A percentile compares a stretch with the other conserved stretches of the same genome.
These are phyloP conservation scores for Mongoloraphidia duomilia DNA, from an alignment of 2,888 invertebrate species.

Conservation along the genomic window DNA sequence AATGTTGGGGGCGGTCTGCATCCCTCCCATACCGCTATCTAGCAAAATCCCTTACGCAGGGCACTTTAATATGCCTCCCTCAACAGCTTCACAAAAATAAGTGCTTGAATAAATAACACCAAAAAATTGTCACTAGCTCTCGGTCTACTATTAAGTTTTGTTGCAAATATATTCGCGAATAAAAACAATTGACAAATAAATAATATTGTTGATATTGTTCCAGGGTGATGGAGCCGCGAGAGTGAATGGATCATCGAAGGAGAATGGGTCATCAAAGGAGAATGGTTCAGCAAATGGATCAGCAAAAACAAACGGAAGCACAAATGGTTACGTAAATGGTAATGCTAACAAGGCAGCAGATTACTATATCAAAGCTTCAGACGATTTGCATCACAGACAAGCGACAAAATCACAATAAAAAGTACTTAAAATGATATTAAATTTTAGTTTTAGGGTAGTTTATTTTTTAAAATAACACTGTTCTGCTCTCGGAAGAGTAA, in stretches of 20 bases:
- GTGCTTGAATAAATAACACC: too few relatives aligned
- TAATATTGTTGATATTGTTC: neutral
- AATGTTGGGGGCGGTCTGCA: too few relatives aligned
- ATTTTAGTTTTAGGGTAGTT: too few relatives aligned
- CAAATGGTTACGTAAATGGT: constrained; percentile 10
- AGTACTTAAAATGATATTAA: neutral
- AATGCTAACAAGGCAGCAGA: constrained; percentile 28
- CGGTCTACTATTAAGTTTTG: too few relatives aligned
- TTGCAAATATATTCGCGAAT: neutral
- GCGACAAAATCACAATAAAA: constrained; percentile 14
- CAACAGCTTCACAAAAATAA: too few relatives aligned
- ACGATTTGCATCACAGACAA: constrained; percentile 22
- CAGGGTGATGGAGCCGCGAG: constrained; percentile 8
- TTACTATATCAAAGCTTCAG: constrained; percentile 32
- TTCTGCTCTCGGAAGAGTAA: too few relatives aligned
- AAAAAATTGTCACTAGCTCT: too few relatives aligned
- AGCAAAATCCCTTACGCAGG: too few relatives aligned
- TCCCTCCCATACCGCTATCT: too few relatives aligned
- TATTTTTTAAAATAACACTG: too few relatives aligned
- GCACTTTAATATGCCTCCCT: too few relatives aligned
- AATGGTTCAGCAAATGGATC: constrained; percentile 20
- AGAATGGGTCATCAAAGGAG: constrained; percentile 16
- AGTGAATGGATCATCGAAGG: constrained; percentile 14
- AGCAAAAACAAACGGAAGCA: constrained; percentile 12
- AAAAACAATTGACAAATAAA: constrained; percentile 8